Evolutionary conservation across 1,140 invertebrate species (phyloP), one percentile per base, ranked within the genome.

Genomic region (Antheraea mylitta): DNA sequence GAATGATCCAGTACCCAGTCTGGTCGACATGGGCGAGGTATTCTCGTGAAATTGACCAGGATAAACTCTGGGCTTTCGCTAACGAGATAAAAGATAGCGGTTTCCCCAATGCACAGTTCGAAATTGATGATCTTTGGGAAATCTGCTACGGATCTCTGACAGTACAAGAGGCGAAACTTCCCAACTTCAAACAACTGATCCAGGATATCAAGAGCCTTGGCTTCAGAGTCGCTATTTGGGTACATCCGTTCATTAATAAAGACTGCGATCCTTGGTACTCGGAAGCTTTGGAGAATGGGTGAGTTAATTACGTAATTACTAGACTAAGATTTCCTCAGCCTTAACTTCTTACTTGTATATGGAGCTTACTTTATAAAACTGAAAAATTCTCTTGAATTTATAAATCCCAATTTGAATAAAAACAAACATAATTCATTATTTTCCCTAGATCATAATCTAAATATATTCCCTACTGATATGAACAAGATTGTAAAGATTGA

Each of bases 11-110:
- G 42, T 92, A 96, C 85, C 98, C 98, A 0, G 95, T 99, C 58
- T 99, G 98, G 97, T 98, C 97, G 0, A 99, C 98, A 0, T 98
- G 98, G 98, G 96, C 96, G 0, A 94, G 95, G 70, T 98, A 96
- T 82, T 95, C 96, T 53, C 88, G 87, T 10, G 92, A 94, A 63
- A 95, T 99, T 8, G 94, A 95, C 74, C 95, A 97, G 67, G 73
- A 84, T 0, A 92, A 92, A 13, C 94, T 98, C 0, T 79, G 95
- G 36, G 78, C 95, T 8, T 98, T 96, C 84, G 96, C 96, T 0
- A 78, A 95, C 66, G 93, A 96, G 79, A 98, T 99, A 64, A 74
- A 93, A 0, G 80, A 92, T 0, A 84, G 96, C 80, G 95, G 94
- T 0, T 98, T 97, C 77, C 93, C 95, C 0, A 93, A 94, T 0